phyloP scores from a whole-genome alignment of 2,797 vertebrate species.

The Rallus crepitans region DNA sequence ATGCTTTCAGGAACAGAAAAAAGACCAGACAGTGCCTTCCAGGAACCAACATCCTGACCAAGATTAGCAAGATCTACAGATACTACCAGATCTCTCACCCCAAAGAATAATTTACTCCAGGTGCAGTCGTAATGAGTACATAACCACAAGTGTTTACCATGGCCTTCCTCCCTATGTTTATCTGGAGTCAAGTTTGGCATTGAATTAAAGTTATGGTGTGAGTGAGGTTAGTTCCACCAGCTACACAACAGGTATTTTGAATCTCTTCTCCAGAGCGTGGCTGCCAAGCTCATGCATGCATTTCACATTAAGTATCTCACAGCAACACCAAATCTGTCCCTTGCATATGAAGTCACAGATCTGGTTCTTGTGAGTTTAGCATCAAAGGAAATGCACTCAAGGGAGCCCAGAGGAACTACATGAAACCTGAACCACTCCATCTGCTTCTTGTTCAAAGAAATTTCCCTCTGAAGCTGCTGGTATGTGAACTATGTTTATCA shows the following conservation, averaged over 20 bases:
- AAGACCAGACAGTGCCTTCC: not conserved
- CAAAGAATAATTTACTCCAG: not conserved
- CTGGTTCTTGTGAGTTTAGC: not conserved
- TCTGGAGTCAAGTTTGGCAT: not conserved
- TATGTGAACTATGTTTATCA: not conserved
- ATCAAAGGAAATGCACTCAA: not conserved
- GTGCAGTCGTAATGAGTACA: not conserved
- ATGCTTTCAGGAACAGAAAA: not conserved
- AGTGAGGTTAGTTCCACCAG: not conserved
- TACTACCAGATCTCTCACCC: not conserved
- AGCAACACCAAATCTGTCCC: not conserved
- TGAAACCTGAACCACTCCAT: not conserved
- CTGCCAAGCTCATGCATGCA: not conserved
- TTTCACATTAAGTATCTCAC: not conserved
- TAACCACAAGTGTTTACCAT: not conserved
- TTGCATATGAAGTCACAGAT: not conserved
- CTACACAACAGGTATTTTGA: not conserved
- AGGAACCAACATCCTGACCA: not conserved
- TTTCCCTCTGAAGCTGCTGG: not conserved
- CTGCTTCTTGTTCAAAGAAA: not conserved
- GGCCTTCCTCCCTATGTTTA: not conserved
- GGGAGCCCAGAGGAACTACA: not conserved
- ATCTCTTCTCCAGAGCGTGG: not conserved
- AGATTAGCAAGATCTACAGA: not conserved
- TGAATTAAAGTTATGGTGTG: fast-evolving